phyloP scores from a whole-genome alignment of 2,113 vertebrate species.

The Sinocyclocheilus maitianheensis region DNA sequence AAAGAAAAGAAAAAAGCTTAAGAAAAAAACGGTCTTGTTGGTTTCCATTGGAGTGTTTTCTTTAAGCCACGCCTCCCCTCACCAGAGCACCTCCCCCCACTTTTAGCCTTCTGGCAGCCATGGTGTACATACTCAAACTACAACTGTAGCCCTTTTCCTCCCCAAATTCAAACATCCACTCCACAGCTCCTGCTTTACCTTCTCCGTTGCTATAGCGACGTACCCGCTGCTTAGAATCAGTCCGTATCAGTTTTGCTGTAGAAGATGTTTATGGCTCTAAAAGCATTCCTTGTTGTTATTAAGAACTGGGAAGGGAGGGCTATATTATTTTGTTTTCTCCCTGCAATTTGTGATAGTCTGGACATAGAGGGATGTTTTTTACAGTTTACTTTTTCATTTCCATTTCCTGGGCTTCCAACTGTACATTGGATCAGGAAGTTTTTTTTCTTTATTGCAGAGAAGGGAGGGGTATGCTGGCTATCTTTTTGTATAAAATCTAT shows the following conservation, averaged over 20 bases:
- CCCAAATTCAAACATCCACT: slow-evolving; percentile 39
- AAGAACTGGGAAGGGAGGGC: slow-evolving; percentile 73
- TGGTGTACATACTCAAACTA: slow-evolving; percentile 76
- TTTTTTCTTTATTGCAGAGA: slow-evolving; percentile 58
- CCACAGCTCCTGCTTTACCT: slow-evolving; percentile 47
- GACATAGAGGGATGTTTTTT: slow-evolving; percentile 64
- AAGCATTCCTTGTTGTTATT: slow-evolving; percentile 86
- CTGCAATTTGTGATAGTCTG: slow-evolving; percentile 53
- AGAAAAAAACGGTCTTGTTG: slow-evolving; percentile 84
- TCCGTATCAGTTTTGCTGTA: slow-evolving; percentile 53
- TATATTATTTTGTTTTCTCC: slow-evolving; percentile 53
- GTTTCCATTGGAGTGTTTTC: slow-evolving; percentile 99
- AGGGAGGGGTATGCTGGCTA: slow-evolving; percentile 69
- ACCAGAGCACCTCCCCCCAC: slow-evolving; percentile 73
- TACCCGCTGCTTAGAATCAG: slow-evolving; percentile 54
- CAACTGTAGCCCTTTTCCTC: slow-evolving; percentile 56
- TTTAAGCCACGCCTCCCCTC: slow-evolving; percentile 86
- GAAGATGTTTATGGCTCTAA: slow-evolving; percentile 83
- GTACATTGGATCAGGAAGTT: slow-evolving; percentile 52
- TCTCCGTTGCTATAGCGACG: slow-evolving; percentile 51
- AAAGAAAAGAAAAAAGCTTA: slow-evolving; percentile 80
- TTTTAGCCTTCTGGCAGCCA: slow-evolving; percentile 55
- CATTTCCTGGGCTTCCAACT: slow-evolving; percentile 61
- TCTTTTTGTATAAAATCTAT: slow-evolving; percentile 71
- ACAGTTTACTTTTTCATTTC: slow-evolving; percentile 54